Conservation (phyloP, 2,113 vertebrate genomes). For the Setophaga kirtlandii region DNA sequence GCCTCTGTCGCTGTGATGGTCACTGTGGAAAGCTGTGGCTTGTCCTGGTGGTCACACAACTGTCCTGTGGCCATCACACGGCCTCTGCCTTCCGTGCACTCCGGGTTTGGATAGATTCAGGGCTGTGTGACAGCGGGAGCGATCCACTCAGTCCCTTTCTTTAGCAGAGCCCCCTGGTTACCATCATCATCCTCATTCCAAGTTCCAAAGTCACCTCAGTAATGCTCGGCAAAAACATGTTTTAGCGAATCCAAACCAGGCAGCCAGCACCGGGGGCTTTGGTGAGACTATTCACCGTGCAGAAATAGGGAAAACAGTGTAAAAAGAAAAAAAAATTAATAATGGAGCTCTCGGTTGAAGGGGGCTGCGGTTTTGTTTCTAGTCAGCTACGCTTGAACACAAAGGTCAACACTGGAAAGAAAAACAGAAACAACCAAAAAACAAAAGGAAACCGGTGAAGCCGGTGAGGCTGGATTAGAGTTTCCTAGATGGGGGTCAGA, state of each 20-base stretch:
- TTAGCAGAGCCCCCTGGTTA: neutral
- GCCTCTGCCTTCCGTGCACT: neutral
- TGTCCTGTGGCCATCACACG: rapidly evolving
- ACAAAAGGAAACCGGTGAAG: neutral
- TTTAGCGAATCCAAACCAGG: neutral
- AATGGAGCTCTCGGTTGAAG: neutral
- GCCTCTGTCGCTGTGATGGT: rapidly evolving
- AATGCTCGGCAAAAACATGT: neutral
- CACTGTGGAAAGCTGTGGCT: neutral
- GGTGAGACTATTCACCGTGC: neutral
- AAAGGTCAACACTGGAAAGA: neutral
- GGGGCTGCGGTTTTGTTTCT: neutral
- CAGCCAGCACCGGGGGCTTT: neutral
- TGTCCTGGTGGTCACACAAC: neutral
- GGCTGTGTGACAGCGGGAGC: rapidly evolving
- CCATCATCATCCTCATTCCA: neutral
- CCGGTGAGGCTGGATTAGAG: constrained; percentile 10
- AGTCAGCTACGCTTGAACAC: neutral
- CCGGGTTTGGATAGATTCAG: neutral
- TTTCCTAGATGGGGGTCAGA: constrained; percentile 28
- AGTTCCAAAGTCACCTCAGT: neutral
- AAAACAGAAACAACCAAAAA: neutral
- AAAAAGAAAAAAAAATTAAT: neutral
- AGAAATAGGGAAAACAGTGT: neutral
- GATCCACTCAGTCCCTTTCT: neutral